Conservation (phyloP, 2,797 vertebrate genomes). For the Dallia pectoralis region DNA sequence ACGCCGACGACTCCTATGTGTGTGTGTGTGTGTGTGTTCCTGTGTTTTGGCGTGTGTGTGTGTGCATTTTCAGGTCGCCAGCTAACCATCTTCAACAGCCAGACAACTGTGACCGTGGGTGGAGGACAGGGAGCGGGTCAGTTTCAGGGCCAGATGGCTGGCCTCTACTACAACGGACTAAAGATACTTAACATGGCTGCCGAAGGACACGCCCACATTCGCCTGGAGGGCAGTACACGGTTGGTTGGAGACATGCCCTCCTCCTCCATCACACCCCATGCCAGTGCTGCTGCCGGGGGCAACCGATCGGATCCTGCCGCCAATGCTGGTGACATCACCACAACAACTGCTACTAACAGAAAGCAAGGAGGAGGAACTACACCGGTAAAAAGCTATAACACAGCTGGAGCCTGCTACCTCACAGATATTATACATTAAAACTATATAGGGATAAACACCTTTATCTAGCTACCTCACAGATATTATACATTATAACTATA, state of each 20-base stretch:
- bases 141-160: constrained; percentile 98
- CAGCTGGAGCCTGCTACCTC: neutral
- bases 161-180: constrained; percentile 99
- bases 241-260: constrained; percentile 98
- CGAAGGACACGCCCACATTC: constrained; percentile 94
- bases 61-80: constrained; percentile 87
- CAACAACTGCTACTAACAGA: constrained; percentile 93
- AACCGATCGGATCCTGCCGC: constrained; percentile 96
- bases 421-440: neutral
- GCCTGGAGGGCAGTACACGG: constrained; percentile 93
- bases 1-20: neutral
- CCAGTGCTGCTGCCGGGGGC: constrained; percentile 90
- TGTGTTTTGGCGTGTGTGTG: constrained; percentile 18
- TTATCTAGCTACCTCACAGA: too few species aligned
- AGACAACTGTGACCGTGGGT: constrained; percentile 97
- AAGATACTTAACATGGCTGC: constrained; percentile 99
- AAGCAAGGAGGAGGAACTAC: constrained; percentile 80
- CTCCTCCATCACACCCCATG: constrained; percentile 97
- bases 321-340: constrained; percentile 87
- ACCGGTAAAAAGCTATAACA: constrained; percentile 73
- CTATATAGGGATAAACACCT: too few species aligned
- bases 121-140: constrained; percentile 83
- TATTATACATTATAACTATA: too few species aligned
- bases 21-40: constrained; percentile 33
- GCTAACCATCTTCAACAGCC: constrained; percentile 99